Evolutionary conservation across 2,113 vertebrate genomes (phyloP).

Genomic region (Pelvicachromis taeniatus): DNA sequence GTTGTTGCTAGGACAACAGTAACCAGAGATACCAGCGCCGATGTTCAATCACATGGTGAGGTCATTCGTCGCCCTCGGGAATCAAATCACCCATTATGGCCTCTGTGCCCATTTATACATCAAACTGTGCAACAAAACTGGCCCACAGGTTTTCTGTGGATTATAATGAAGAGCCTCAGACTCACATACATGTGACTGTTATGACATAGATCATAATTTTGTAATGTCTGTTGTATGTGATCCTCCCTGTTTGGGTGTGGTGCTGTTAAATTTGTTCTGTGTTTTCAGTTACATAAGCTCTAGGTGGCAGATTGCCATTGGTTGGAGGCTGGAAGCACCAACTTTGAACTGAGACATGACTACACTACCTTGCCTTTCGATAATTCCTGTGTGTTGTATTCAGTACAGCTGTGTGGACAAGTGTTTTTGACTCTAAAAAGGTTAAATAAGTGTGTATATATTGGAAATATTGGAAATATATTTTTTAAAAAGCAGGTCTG

Average conservation of each 20-base stretch:
- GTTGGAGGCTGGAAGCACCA: background rate
- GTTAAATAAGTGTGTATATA: background rate
- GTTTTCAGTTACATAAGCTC: background rate
- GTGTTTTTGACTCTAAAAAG: background rate
- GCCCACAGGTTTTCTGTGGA: background rate
- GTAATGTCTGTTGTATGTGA: background rate
- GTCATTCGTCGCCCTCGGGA: slow-evolving; percentile 45
- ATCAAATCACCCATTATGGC: slow-evolving; percentile 39
- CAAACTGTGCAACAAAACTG: background rate
- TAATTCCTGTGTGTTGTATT: background rate
- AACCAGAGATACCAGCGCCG: slow-evolving; percentile 56
- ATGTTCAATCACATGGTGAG: slow-evolving; percentile 55
- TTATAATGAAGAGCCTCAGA: background rate
- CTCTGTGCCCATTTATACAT: background rate
- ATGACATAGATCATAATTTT: background rate
- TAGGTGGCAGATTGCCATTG: background rate
- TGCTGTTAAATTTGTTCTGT: background rate
- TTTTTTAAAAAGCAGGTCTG: background rate
- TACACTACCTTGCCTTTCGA: background rate
- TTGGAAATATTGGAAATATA: background rate
- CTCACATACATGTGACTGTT: background rate
- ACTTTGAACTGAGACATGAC: background rate
- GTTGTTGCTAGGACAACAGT: slow-evolving; percentile 53
- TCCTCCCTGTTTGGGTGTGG: background rate
- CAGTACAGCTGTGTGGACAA: background rate